Percentiles rank a stretch among this genome's conserved stretches.
Conservation (phyloP, 2,113 vertebrate species). For the Crotalus helleri region DNA sequence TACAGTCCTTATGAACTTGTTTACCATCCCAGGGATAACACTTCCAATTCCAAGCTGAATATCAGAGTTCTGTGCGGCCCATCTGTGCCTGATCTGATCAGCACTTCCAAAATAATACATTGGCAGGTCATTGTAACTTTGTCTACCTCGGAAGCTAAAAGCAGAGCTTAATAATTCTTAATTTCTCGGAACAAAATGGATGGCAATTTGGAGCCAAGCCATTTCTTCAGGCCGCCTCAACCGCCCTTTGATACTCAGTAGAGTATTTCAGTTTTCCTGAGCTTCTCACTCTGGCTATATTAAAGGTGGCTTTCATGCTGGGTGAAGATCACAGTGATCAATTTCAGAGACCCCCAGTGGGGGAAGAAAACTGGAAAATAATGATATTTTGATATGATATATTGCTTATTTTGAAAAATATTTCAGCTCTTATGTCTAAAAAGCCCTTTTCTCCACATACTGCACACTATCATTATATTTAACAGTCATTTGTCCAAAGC, state of each 20-base stretch:
- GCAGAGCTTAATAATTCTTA: neutral
- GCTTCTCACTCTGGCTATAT: neutral
- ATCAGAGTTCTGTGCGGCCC: conserved; percentile 58
- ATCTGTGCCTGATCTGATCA: conserved; percentile 56
- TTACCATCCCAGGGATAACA: conserved; percentile 62
- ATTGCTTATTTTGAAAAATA: neutral
- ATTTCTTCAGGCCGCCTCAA: neutral
- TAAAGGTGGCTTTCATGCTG: neutral
- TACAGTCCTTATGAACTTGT: conserved; percentile 63
- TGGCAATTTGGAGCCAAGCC: neutral
- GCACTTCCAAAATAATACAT: conserved; percentile 35
- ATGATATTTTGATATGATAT: neutral
- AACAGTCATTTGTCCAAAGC: neutral
- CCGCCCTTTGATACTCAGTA: neutral
- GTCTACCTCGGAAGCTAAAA: neutral
- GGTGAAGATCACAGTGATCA: neutral
- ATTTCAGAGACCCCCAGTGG: neutral
- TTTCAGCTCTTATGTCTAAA: neutral
- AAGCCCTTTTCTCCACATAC: neutral
- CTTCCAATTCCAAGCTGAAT: conserved; percentile 47
- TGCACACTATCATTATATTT: neutral
- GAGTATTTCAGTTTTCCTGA: neutral
- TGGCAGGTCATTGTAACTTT: conserved; percentile 40
- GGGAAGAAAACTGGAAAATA: neutral
- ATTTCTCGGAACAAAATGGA: neutral